Conservation (phyloP, 2,797 vertebrate genomes). For the Myripristis jacobus region DNA sequence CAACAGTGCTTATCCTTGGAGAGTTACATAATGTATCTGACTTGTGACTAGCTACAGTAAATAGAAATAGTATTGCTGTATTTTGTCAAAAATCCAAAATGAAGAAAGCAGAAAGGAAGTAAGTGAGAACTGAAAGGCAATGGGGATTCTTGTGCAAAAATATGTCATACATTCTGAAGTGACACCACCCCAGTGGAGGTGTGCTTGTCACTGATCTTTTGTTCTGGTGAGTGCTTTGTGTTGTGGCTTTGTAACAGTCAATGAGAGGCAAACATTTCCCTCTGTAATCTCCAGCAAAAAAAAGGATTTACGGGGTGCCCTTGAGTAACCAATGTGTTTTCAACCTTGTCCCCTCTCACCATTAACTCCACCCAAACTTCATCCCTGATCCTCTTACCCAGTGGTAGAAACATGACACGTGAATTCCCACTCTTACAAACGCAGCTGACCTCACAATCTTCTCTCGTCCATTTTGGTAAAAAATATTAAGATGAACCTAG, state of each 20-base stretch:
- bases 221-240: conserved; percentile 40
- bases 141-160: conserved; percentile 15
- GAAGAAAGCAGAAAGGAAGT: conserved; percentile 1
- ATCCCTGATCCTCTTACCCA: conserved; percentile 23
- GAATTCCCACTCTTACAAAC: conserved; percentile 1
- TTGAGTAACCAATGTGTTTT: conserved; percentile 52
- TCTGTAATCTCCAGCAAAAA: conserved; percentile 61
- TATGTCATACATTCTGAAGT: conserved; percentile 18
- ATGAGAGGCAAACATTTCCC: conserved; percentile 56
- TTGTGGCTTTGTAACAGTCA: conserved; percentile 43
- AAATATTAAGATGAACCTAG: neutral
- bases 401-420: neutral
- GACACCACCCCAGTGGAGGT: conserved; percentile 11
- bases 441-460: neutral
- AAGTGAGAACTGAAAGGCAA: conserved; percentile 15
- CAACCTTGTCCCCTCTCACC: conserved; percentile 38
- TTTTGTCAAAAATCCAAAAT: conserved; percentile 5
- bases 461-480: neutral
- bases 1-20: conserved; percentile 16
- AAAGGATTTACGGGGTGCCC: conserved; percentile 56
- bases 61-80: conserved; percentile 7
- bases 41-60: conserved; percentile 11
- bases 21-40: conserved; percentile 10
- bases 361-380: conserved; percentile 5
- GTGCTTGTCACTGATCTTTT: conserved; percentile 44